Conservation (phyloP, 2,888 invertebrate genomes). For the Aquatica leii region DNA sequence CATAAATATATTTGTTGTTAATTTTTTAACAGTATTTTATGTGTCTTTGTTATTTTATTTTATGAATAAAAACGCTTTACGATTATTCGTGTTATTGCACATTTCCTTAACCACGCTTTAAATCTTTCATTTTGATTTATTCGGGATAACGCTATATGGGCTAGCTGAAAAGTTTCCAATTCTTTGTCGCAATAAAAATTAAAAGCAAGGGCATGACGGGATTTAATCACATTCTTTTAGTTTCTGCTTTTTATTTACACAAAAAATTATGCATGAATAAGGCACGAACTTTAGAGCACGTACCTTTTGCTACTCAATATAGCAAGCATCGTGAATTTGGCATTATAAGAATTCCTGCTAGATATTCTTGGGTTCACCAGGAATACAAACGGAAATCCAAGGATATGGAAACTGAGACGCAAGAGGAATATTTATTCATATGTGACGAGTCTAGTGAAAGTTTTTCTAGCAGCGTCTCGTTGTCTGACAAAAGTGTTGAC, state of each 20-base stretch:
- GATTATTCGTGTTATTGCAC: constrained; percentile 31
- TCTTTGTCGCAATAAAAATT: constrained; percentile 3
- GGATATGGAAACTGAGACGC: constrained; percentile 87
- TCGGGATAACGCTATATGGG: constrained; percentile 18
- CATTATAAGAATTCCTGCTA: constrained; percentile 33
- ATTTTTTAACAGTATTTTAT: constrained; percentile 40
- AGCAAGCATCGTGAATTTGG: constrained; percentile 34
- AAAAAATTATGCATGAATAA: constrained; percentile 28
- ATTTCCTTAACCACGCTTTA: constrained; percentile 10
- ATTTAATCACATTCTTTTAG: not conserved
- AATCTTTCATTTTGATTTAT: constrained; percentile 10
- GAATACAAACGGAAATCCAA: constrained; percentile 85
- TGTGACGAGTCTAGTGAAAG: constrained; percentile 75
- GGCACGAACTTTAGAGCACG: constrained; percentile 38
- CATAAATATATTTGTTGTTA: constrained; percentile 37
- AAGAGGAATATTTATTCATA: constrained; percentile 63
- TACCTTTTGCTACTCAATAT: constrained; percentile 29
- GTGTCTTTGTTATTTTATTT: constrained; percentile 41
- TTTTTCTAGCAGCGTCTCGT: constrained; percentile 74
- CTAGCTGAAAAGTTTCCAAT: constrained; percentile 14
- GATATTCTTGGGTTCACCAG: constrained; percentile 64
- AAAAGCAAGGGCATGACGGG: constrained; percentile 1
- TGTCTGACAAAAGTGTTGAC: constrained; percentile 81
- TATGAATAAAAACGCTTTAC: constrained; percentile 41
- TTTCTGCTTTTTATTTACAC: constrained; percentile 16